Evolutionary conservation across 2,797 vertebrate species (phyloP), one percentile per base, ranked within the genome.

Genomic region (Sebastes steindachneri): DNA sequence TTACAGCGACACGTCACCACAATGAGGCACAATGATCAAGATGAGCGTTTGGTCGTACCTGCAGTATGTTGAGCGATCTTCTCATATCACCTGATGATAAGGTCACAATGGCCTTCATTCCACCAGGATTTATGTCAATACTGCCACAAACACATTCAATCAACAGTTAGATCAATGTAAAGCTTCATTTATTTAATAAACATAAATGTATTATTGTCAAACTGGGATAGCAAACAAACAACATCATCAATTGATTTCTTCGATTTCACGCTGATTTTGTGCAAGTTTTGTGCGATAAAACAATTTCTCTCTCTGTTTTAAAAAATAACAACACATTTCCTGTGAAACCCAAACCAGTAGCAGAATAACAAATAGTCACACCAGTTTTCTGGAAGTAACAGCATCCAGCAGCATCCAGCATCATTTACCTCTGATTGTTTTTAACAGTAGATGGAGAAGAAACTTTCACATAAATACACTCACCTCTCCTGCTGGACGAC

Each of bases 71-170:
- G 75, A 99, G 95, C 0, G 98, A 97, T 89, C 98, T 94, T 73
- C 99, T 97, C 98, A 99, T 99, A 26, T 99, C 99, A 7, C 99
- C 98, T 0, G 95, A 96, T 0, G 98, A 99, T 58, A 99, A 95
- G 0, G 97, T 98, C 78, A 99, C 96, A 6, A 99, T 94, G 4
- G 98, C 98, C 79, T 99, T 99, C 97, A 99, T 97, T 69, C 99
- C 99, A 0, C 99, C 98, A 64, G 97, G 96, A 0, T 87, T 96
- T 59, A 98, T 66, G 4, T 98, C 96, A 72, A 99, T 96, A 76
- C 99, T 99, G 92, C 37, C 87, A 83, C 11, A 68, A 66, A 79
- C 64, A 87, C 8, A 82, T 4, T 7, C 2, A 26, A 53, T 71
- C 11, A 35, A 15, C 14, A 25, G 17, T 23, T 41, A 67, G 25